phyloP scores from a whole-genome alignment of 2,797 vertebrate genomes.

The Spizella passerina region DNA sequence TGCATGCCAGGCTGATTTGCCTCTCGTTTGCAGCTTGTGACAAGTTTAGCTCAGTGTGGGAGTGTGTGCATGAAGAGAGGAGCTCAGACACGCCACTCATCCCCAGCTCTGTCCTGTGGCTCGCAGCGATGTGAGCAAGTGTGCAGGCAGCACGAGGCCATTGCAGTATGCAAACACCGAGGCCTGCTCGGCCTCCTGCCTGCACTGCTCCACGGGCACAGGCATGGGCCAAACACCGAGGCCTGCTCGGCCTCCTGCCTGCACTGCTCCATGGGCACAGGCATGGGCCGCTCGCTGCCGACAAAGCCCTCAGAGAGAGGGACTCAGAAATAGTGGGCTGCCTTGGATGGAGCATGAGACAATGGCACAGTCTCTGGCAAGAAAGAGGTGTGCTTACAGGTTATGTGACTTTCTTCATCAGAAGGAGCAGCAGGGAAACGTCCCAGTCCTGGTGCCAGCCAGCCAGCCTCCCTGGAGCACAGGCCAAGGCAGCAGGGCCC shows the following conservation, averaged over 20 bases:
- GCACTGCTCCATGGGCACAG: conserved; percentile 44
- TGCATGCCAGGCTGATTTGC: not conserved
- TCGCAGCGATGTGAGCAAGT: not conserved
- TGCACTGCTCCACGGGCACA: conserved; percentile 39
- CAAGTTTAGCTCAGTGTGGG: not conserved
- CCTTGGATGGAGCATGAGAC: not conserved
- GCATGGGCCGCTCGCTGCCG: conserved; percentile 64
- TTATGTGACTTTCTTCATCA: not conserved
- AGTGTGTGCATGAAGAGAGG: not conserved
- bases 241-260: not conserved
- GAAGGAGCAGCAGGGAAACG: not conserved
- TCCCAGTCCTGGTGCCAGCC: not conserved
- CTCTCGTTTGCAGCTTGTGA: not conserved
- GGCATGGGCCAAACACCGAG: conserved; percentile 9
- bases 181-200: not conserved
- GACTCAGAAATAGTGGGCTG: not conserved
- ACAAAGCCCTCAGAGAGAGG: not conserved
- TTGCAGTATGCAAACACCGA: not conserved
- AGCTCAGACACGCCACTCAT: not conserved
- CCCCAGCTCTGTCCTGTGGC: not conserved
- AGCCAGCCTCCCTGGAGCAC: not conserved
- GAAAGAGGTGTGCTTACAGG: conserved; percentile 63
- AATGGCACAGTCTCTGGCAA: conserved; percentile 2
- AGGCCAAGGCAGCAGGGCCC: not conserved
- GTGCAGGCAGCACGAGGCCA: not conserved